These are phyloP conservation scores for Pammene aurita DNA, from an alignment of 2,888 invertebrate genomes.

Conservation along the genomic window DNA sequence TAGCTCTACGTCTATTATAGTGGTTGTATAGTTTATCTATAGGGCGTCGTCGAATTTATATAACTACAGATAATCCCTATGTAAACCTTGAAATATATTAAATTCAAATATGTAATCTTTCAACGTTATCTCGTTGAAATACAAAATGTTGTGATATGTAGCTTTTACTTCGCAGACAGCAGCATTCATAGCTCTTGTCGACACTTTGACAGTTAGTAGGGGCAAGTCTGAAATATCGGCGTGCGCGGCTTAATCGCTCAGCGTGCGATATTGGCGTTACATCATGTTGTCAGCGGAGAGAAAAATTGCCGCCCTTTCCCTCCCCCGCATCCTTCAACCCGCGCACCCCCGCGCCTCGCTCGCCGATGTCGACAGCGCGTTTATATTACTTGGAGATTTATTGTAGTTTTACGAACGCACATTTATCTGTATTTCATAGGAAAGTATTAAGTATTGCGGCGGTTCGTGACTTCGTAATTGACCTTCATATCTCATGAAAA, in stretches of 20 bases:
- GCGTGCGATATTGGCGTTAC: conserved; percentile 83
- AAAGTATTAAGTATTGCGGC: conserved; percentile 45
- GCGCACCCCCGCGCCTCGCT: conserved; percentile 57
- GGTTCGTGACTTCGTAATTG: conserved; percentile 33
- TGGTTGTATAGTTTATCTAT: too few relatives aligned
- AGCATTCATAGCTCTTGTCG: conserved; percentile 66
- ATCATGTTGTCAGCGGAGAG: conserved; percentile 83
- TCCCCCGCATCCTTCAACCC: conserved; percentile 54
- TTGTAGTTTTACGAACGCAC: conserved; percentile 76
- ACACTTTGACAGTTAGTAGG: conserved; percentile 82
- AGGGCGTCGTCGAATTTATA: too few relatives aligned
- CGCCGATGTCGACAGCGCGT: conserved; percentile 74
- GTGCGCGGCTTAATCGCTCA: conserved; percentile 83
- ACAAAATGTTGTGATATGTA: conserved; percentile 36
- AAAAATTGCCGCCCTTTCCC: conserved; percentile 78
- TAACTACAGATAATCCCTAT: too few relatives aligned
- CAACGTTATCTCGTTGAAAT: conserved; percentile 9
- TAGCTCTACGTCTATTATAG: too few relatives aligned
- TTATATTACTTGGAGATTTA: conserved; percentile 79
- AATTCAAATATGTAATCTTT: background rate
- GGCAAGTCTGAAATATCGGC: conserved; percentile 82
- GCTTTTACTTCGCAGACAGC: conserved; percentile 48
- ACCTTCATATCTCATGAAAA: conserved; percentile 33
- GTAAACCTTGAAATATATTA: too few relatives aligned
- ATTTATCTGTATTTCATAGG: conserved; percentile 65